phyloP scores from a whole-genome alignment of 2,888 invertebrate species.

The Meandrusa payeni region DNA sequence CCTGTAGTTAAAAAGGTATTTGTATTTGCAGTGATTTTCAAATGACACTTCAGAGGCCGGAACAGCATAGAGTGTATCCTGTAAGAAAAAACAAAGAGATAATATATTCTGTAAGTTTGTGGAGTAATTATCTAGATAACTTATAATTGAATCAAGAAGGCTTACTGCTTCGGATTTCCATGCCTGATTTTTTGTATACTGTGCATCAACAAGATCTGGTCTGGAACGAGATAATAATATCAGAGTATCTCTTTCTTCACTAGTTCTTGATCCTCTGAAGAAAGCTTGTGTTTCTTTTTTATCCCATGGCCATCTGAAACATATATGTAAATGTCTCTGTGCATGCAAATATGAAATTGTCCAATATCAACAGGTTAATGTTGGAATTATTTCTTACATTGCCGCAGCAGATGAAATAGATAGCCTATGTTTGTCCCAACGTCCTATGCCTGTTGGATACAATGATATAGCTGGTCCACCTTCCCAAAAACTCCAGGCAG shows the following conservation, averaged over 20 bases:
- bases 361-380: too few species aligned
- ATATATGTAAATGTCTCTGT: slow-evolving; percentile 3
- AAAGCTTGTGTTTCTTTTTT: slow-evolving; percentile 87
- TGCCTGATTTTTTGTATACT: slow-evolving; percentile 98
- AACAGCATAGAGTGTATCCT: slow-evolving; percentile 92
- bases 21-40: slow-evolving; percentile 95
- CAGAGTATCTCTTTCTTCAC: slow-evolving; percentile 93
- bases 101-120: too few species aligned
- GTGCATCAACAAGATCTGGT: slow-evolving; percentile 92
- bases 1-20: slow-evolving; percentile 96
- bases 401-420: slow-evolving; percentile 84
- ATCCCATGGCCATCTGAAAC: slow-evolving; percentile 84
- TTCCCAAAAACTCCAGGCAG: slow-evolving; percentile 99
- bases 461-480: slow-evolving; percentile 97
- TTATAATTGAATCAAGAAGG: too few species aligned
- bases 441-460: slow-evolving; percentile 95
- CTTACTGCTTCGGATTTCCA: slow-evolving; percentile 94
- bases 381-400: too few species aligned
- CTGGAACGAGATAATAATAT: slow-evolving; percentile 88
- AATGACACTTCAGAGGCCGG: slow-evolving; percentile 94
- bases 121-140: too few species aligned
- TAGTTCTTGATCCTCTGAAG: slow-evolving; percentile 97
- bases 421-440: slow-evolving; percentile 93
- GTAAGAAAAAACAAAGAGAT: slow-evolving; percentile 34
- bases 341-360: too few species aligned